Conservation (phyloP, 2,888 invertebrate species). For the Dryobotodes eremita region DNA sequence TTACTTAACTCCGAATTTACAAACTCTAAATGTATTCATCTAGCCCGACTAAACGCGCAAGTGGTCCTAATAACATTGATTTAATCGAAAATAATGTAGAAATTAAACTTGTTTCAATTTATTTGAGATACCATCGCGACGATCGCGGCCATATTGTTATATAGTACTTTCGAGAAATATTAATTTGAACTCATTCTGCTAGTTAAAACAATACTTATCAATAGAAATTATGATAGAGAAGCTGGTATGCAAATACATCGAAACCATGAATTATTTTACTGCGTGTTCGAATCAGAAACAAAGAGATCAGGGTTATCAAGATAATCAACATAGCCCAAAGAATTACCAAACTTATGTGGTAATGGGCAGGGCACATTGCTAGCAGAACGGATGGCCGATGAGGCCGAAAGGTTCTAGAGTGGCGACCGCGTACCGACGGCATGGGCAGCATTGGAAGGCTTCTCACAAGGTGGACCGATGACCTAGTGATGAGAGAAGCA, state of each 20-base stretch:
- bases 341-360: no score
- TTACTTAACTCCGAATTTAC: no score
- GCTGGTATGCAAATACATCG: background rate
- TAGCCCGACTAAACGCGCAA: no score
- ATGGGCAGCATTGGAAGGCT: no score
- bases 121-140: background rate
- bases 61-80: background rate
- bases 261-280: background rate
- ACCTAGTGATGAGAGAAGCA: background rate
- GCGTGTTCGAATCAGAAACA: background rate
- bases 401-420: no score
- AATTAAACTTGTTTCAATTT: constrained; percentile 4
- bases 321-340: no score
- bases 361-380: no score
- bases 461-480: background rate
- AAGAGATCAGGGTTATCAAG: background rate
- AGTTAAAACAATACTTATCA: background rate
- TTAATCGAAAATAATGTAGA: constrained; percentile 4
- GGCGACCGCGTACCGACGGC: no score
- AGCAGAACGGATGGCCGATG: no score
- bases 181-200: background rate
- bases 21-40: no score
- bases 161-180: constrained; percentile 10
- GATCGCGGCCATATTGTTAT: constrained; percentile 11
- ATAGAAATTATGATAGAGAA: background rate